Conservation (phyloP, 2,888 invertebrate species). For the Campopleginae sp. region DNA sequence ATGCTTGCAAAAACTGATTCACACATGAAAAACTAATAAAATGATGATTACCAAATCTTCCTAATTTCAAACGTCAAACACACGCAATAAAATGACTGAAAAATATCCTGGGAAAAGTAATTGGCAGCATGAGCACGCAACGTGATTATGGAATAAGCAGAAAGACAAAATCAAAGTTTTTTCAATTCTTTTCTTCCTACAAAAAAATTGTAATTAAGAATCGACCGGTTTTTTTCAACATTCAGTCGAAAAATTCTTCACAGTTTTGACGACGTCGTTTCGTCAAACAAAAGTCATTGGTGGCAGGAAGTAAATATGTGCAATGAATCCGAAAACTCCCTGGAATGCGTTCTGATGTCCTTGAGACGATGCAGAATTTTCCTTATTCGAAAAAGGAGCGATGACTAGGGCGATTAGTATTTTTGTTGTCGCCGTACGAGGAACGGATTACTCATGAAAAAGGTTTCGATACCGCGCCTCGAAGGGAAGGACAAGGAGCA, state of each 20-base stretch:
- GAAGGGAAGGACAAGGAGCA: constrained; percentile 23
- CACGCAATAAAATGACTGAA: neutral
- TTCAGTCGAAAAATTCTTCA: neutral
- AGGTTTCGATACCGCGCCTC: constrained; percentile 27
- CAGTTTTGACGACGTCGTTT: no score
- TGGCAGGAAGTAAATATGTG: no score
- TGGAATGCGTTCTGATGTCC: neutral
- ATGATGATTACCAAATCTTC: neutral
- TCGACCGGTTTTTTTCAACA: no score
- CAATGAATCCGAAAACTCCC: neutral
- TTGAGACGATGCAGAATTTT: neutral
- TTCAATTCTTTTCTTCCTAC: no score
- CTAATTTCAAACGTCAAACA: neutral
- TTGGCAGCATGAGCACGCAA: neutral
- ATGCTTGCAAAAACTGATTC: neutral
- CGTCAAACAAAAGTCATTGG: neutral
- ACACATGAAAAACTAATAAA: neutral
- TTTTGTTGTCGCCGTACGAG: neutral
- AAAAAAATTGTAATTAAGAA: neutral
- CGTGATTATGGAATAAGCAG: neutral
- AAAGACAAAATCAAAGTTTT: neutral
- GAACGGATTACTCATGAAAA: constrained; percentile 33
- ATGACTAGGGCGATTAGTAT: constrained; percentile 7
- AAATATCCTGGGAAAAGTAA: neutral
- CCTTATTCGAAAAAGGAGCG: neutral